Conservation (phyloP, 2,888 invertebrate species). For the Augochlorella aurata region DNA sequence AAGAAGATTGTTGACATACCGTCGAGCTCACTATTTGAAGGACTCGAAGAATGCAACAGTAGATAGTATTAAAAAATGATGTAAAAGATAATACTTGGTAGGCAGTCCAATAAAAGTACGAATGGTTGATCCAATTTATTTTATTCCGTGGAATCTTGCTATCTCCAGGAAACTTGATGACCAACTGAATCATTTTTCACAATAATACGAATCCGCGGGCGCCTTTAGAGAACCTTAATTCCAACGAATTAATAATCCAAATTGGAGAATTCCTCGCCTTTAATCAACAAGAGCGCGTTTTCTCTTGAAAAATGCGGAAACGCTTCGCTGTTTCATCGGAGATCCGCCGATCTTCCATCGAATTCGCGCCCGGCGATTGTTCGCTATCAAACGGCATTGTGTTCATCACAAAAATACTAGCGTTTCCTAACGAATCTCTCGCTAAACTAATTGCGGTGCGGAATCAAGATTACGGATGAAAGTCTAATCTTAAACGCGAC, state of each 20-base stretch:
- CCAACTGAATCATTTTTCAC: slow-evolving; percentile 1
- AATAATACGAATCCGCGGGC: background rate
- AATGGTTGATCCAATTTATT: background rate
- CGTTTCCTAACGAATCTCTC: slow-evolving; percentile 15
- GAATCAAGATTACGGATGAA: background rate
- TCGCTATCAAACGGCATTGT: slow-evolving; percentile 8
- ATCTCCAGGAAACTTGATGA: background rate
- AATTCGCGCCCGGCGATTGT: background rate
- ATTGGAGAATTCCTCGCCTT: slow-evolving; percentile 5
- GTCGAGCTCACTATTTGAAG: too few relatives aligned
- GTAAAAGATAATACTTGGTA: background rate
- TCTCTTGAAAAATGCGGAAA: slow-evolving; percentile 15
- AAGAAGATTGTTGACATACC: too few relatives aligned
- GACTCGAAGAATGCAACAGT: too few relatives aligned
- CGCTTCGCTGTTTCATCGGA: slow-evolving; percentile 6
- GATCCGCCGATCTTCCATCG: slow-evolving; percentile 3
- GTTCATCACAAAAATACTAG: slow-evolving; percentile 6
- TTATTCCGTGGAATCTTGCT: background rate
- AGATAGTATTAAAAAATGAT: too few relatives aligned
- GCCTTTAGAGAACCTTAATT: slow-evolving; percentile 6
- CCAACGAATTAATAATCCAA: slow-evolving; percentile 2
- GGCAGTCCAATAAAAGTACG: background rate
- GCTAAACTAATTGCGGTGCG: background rate
- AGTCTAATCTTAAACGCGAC: slow-evolving; percentile 1
- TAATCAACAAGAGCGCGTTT: slow-evolving; percentile 12